Percentiles rank a stretch among this genome's conserved stretches.
Evolutionary conservation across 2,888 invertebrate species (phyloP).

Genomic region (Aphidoletes aphidimyza): DNA sequence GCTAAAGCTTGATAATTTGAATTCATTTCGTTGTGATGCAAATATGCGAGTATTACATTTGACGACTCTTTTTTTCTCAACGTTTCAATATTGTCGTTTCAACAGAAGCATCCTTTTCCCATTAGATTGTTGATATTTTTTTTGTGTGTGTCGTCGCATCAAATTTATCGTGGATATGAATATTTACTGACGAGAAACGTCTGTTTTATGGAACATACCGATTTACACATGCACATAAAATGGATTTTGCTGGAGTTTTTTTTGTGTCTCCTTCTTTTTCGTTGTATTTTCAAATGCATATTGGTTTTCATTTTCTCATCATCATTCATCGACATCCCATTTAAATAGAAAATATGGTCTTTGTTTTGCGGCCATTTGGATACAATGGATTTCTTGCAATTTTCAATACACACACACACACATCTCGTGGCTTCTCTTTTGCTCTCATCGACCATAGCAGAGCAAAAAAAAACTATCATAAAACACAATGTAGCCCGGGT

Average conservation of each 20-base stretch:
- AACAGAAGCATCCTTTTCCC: constrained; percentile 1
- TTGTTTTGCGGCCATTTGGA: constrained; percentile 29
- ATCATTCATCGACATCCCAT: not conserved
- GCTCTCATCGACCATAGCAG: not conserved
- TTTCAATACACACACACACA: not conserved
- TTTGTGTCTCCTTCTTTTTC: not conserved
- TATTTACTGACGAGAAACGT: constrained; percentile 39
- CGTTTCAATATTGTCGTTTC: not conserved
- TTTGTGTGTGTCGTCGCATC: too few species aligned
- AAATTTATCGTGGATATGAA: constrained; percentile 30
- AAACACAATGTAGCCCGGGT: not conserved
- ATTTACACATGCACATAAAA: not conserved
- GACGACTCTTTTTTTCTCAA: not conserved
- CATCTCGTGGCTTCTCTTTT: too few species aligned
- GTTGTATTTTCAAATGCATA: constrained; percentile 14
- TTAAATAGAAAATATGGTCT: constrained; percentile 30
- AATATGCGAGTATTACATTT: too few species aligned
- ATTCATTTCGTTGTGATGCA: not conserved
- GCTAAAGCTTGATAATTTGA: constrained; percentile 9
- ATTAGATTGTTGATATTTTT: constrained; percentile 10
- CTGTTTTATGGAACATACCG: not conserved
- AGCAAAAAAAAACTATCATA: not conserved
- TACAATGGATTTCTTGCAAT: not conserved
- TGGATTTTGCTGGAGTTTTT: too few species aligned
- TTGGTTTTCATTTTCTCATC: constrained; percentile 37